A percentile compares a stretch with the other conserved stretches of the same genome.
Conservation (phyloP, 1,140 invertebrate species). For the Aphidius ervi region DNA sequence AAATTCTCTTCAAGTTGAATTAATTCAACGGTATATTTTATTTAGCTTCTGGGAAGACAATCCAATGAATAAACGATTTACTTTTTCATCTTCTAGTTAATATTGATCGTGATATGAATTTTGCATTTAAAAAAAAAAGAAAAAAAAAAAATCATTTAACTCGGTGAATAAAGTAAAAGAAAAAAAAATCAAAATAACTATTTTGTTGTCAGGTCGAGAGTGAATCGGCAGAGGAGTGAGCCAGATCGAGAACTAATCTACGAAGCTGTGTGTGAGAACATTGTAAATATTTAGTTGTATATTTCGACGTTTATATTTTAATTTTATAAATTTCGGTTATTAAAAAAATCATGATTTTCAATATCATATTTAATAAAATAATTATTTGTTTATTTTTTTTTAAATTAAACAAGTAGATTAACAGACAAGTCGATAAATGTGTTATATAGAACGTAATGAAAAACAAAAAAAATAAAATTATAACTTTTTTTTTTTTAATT, state of each 20-base stretch:
- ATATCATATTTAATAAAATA: no score
- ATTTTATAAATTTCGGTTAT: no score
- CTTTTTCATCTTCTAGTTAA: no score
- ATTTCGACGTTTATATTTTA: not conserved
- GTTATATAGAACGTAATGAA: not conserved
- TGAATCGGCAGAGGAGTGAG: conserved; percentile 12
- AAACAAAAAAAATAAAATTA: not conserved
- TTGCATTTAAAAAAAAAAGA: no score
- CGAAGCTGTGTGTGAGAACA: conserved; percentile 9
- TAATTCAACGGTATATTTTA: no score
- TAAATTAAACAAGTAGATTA: not conserved
- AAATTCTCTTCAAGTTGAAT: no score
- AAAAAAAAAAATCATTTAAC: no score
- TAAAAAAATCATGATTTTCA: conserved; percentile 10
- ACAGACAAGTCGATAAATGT: not conserved
- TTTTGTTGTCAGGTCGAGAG: conserved; percentile 16
- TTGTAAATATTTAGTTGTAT: conserved; percentile 13
- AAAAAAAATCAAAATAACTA: conserved; percentile 13
- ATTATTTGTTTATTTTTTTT: conserved; percentile 2
- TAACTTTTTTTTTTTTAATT: conserved; percentile 14
- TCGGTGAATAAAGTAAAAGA: not conserved
- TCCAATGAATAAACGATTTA: no score
- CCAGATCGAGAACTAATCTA: conserved; percentile 11
- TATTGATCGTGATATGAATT: no score
- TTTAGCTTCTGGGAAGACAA: no score